phyloP scores from a whole-genome alignment of 2,888 invertebrate genomes.

The Tolmerus cingulatus region DNA sequence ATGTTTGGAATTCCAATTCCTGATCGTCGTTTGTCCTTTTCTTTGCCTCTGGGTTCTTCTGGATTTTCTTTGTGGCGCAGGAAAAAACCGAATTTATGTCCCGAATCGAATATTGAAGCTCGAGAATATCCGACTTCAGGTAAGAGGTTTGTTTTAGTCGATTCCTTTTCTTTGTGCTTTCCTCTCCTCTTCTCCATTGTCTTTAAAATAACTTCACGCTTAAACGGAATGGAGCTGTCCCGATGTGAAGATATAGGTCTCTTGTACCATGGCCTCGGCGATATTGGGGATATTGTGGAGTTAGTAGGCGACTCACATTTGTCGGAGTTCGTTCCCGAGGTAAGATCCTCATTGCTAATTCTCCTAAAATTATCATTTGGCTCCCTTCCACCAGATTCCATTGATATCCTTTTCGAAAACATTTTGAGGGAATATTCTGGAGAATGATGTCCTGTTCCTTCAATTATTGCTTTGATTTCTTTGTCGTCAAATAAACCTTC shows the following conservation, averaged over 20 bases:
- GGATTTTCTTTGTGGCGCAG: conserved; percentile 49
- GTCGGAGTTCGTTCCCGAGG: background rate
- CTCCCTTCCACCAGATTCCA: background rate
- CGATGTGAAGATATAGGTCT: conserved; percentile 60
- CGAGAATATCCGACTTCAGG: conserved; percentile 68
- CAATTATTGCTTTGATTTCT: conserved; percentile 50
- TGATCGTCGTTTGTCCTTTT: conserved; percentile 67
- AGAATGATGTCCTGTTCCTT: background rate
- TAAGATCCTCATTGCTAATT: background rate
- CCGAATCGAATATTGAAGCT: conserved; percentile 64
- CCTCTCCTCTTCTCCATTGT: conserved; percentile 56
- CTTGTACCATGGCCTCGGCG: conserved; percentile 75
- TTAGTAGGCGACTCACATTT: background rate
- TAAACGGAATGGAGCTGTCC: conserved; percentile 53
- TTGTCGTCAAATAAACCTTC: conserved; percentile 49
- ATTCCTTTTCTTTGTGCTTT: conserved; percentile 60
- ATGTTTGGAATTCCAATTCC: conserved; percentile 75
- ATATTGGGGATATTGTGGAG: conserved; percentile 61
- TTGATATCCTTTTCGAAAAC: conserved; percentile 3
- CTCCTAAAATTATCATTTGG: conserved; percentile 40
- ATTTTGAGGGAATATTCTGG: background rate
- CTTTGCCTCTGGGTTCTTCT: conserved; percentile 47
- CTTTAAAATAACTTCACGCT: conserved; percentile 51
- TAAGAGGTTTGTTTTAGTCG: conserved; percentile 57
- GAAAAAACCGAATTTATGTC: conserved; percentile 50